Evolutionary conservation across 2,888 invertebrate genomes (phyloP), one percentile per base, ranked within the genome.

Genomic region (Blera fallax): DNA sequence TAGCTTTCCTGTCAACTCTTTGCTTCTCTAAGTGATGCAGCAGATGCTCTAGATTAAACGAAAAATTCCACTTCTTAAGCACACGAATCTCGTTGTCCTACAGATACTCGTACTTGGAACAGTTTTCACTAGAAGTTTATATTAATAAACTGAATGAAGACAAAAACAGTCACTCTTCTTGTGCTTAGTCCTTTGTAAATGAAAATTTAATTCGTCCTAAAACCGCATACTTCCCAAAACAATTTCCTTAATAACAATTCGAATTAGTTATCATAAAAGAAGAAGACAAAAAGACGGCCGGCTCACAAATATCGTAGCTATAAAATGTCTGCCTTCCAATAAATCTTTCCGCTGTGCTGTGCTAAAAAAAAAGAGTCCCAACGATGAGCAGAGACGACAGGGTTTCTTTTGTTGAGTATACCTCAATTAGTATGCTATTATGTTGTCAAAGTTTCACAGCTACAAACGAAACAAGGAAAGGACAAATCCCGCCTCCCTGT

Each of bases 361-460:
- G 18, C 50, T 7, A 37, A 37, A 37, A 40, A 40, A 40, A 50
- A 73, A 80, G 21, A 45, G 56, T 60, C 65, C 40, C 56, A 16
- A n/a, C n/a, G 11, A 45, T n/a, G n/a, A 16, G 34, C 6, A 54
- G 14, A 67, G 37, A 18, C 54, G 45, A 40, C 34, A 29, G 54
- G 56, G 67, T 54, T 62, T 60, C 43, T 50, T 73, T 73, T 69
- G 73, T 83, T 78, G 73, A 83, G 78, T 83, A 78, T 56, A 83
- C 67, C 67, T 54, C 83, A 83, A 83, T 83, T 78, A 83, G 78
- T 73, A 16, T 67, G 62, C 76, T 69, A 76, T 81, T 81, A 81
- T 81, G 69, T 60, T 81, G 78, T 83, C 78, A 83, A 83, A 83
- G 83, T 78, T 78, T 83, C 67, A 40, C 50, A 60, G 64, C 27